These are phyloP conservation scores for Vultur gryphus DNA, from an alignment of 2,797 vertebrate species.

Conservation along the genomic window DNA sequence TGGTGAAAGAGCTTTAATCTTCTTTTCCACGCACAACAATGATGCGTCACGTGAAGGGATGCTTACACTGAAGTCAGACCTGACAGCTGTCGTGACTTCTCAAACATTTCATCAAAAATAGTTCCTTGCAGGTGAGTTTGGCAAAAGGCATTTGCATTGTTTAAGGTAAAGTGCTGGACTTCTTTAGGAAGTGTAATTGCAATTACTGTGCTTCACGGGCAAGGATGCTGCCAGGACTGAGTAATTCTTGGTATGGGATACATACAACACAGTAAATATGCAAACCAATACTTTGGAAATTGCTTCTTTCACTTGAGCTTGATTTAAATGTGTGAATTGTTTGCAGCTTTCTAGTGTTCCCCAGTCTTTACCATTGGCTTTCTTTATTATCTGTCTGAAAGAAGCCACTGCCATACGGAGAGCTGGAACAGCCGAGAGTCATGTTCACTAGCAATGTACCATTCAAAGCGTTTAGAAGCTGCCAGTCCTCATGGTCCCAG, in stretches of 20 bases:
- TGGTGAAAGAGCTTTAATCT: constrained; percentile 1
- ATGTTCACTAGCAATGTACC: background rate
- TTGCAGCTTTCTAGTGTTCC: background rate
- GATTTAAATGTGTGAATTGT: background rate
- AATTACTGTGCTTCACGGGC: background rate
- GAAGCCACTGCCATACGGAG: background rate
- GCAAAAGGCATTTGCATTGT: background rate
- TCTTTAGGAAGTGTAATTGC: background rate
- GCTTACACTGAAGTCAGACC: background rate
- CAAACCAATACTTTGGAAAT: background rate
- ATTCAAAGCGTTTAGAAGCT: background rate
- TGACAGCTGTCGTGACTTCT: background rate
- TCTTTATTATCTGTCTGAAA: background rate
- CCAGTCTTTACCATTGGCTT: background rate
- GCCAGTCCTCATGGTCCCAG: background rate
- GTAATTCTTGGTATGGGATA: background rate
- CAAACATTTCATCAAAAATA: background rate
- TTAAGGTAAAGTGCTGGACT: background rate
- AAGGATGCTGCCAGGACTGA: background rate
- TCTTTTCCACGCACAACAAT: background rate
- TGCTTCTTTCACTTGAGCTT: background rate
- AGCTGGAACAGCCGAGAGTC: background rate
- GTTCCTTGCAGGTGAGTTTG: background rate
- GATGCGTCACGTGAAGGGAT: background rate
- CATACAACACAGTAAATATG: background rate